Evolutionary conservation across 2,113 vertebrate species (phyloP).

Genomic region (Nothocercus julius): DNA sequence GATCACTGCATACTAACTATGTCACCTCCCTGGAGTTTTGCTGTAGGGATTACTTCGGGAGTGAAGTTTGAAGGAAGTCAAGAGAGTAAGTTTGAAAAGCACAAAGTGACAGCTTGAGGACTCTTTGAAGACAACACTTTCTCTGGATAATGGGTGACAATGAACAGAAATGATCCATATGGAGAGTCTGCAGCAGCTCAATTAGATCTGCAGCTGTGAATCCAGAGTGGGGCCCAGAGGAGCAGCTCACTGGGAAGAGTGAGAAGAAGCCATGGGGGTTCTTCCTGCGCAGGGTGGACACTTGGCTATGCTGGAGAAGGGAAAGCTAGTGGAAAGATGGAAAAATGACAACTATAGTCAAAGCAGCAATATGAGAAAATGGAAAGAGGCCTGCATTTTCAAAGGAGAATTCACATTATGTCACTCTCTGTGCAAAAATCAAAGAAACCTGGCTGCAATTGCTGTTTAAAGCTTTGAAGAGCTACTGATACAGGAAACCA

Average conservation of each 20-base stretch:
- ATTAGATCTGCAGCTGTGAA: constrained; percentile 56
- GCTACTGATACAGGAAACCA: neutral
- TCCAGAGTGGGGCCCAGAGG: neutral
- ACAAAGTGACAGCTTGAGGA: constrained; percentile 34
- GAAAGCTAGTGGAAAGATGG: neutral
- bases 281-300: neutral
- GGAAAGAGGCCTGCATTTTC: neutral
- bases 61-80: constrained; percentile 19
- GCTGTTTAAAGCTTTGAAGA: neutral
- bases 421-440: neutral
- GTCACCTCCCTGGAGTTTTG: constrained; percentile 38
- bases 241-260: neutral
- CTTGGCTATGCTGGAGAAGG: neutral
- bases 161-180: neutral
- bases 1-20: neutral
- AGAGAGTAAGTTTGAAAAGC: constrained; percentile 41
- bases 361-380: neutral
- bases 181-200: constrained; percentile 50
- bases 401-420: neutral
- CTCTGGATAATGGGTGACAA: constrained; percentile 41
- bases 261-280: neutral
- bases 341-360: neutral
- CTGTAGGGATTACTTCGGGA: constrained; percentile 46
- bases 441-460: neutral
- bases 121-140: constrained; percentile 24